Evolutionary conservation across 2,113 vertebrate species (phyloP), one percentile per base, ranked within the genome.

Genomic region (Blennius ocellaris): DNA sequence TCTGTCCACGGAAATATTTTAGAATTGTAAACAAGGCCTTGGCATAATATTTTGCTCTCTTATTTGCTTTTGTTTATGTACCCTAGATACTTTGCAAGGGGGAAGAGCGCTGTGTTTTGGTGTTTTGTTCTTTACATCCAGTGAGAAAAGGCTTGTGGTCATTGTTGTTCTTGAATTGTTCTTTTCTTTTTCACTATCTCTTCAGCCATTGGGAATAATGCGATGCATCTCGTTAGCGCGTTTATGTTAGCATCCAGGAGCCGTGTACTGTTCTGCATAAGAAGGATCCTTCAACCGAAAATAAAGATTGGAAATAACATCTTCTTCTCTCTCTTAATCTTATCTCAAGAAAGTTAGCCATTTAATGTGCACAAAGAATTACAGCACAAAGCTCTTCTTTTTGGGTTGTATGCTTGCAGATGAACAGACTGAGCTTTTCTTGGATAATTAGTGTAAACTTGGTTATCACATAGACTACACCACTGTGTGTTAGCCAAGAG

Each of bases 1-100:
- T 85, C 77, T 17, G 38, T 87, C 80, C 72, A 86, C 41, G 37
- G 58, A 78, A 89, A 82, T 81, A 79, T 88, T 82, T 86, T 48
- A 71, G 49, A 81, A 80, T 82, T 78, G 64, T 77, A 86, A 89
- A 91, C 83, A 84, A 91, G 79, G 52, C 81, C 84, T 71, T 78
- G 74, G 81, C 71, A 85, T 87, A 89, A 87, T 57, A 89, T 88
- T 85, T 57, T 3, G 15, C 65, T 62, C 73, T 83, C 43, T 59
- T 69, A 44, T 15, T 55, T 78, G 75, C 69, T 83, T 83, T 83
- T 85, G 69, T 87, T 76, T 81, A 84, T 55, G 80, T 81, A 82
- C 70, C 77, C 79, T 79, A 66, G 73, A 78, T 82, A 76, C 69
- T 74, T 57, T 60, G 54, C 40, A 59, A 59, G 57, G 48, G 49